Percentiles rank a stretch among this genome's conserved stretches.
Conservation (phyloP, 2,797 vertebrate genomes). For the Onychomys arenicola region DNA sequence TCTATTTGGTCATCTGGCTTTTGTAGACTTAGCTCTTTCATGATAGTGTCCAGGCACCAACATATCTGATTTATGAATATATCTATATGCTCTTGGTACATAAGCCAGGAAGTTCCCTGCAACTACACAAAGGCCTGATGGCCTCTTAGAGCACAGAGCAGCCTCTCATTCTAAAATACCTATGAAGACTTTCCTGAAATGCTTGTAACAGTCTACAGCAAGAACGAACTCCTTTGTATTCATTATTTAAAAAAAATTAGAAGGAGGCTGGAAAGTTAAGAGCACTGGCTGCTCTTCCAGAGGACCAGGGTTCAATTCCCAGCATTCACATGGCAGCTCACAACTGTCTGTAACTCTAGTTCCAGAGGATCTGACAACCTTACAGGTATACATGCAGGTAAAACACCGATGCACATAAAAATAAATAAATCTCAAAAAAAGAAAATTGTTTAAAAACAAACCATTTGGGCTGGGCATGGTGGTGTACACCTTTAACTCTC, state of each 20-base stretch:
- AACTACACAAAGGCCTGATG: rapidly evolving
- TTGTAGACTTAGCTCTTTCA: neutral
- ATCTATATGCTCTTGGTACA: neutral
- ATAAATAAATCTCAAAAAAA: neutral
- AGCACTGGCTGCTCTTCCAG: neutral
- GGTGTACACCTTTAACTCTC: neutral
- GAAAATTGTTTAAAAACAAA: neutral
- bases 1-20: neutral
- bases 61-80: neutral
- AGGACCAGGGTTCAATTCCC: neutral
- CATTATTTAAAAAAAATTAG: neutral
- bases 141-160: neutral
- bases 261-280: neutral
- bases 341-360: neutral
- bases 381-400: neutral
- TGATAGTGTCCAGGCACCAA: too few species aligned
- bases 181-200: neutral
- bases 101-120: neutral
- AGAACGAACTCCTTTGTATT: neutral
- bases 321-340: neutral
- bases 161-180: neutral
- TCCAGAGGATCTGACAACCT: neutral
- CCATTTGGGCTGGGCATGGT: neutral
- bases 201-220: neutral
- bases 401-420: neutral